Evolutionary conservation across 2,113 vertebrate species (phyloP), one percentile per base, ranked within the genome.

Genomic region (Dasyornis broadbenti): DNA sequence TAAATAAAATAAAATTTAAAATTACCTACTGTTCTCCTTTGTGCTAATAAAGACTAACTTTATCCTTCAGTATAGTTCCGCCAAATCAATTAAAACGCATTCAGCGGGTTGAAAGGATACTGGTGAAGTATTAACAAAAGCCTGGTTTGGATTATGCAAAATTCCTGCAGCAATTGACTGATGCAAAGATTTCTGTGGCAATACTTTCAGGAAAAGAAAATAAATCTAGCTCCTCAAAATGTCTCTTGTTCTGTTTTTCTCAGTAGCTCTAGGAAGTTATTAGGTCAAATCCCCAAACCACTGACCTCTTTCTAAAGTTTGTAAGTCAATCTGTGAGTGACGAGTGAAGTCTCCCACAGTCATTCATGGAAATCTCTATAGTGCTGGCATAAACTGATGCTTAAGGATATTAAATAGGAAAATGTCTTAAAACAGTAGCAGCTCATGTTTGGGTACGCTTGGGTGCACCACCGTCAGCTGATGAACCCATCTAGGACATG

Each of bases 21-120:
- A 40, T 45, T 40, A 60, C 18, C 44, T 37, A 56, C 49, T 79
- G 28, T 65, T 97, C 89, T 76, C 72, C 19, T 85, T 60, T 75
- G n/a, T 65, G 85, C 57, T 82, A 94, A 95, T 53, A 66, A 88
- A 76, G 93, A 69, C 61, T 60, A 91, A 91, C 69, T 92, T 93
- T 33, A 94, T 89, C 79, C 84, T 96, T 92, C 72, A 56, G 39
- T 73, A 92, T 89, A 96, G 96, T 94, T 92, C 94, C 10, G 6
- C 44, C 69, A 85, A 95, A 96, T 80, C 73, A 94, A 90, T 94
- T 97, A 82, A 82, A 95, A 85, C 0, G 0, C 72, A 35, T 92
- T 90, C 77, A 92, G 59, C 0, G 0, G 24, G 27, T 11, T 86
- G 76, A 92, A 91, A 93, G 84, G 73, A 92, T 49, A 56, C 77